phyloP scores from a whole-genome alignment of 1,140 invertebrate species.

The Bathynomus jamesi region DNA sequence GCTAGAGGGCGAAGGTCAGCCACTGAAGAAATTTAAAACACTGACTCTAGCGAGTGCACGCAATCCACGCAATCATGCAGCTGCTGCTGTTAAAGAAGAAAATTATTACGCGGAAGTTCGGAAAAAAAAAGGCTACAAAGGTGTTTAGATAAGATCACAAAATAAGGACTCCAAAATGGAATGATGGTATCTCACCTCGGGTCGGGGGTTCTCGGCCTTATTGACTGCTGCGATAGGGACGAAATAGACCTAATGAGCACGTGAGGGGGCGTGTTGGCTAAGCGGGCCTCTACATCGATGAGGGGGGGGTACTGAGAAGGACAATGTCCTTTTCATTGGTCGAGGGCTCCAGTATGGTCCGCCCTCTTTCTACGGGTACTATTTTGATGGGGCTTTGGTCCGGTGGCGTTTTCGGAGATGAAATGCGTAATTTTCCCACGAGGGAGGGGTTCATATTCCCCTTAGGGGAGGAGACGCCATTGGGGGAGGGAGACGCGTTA shows the following conservation, averaged over 20 bases:
- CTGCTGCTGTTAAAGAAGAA: no score
- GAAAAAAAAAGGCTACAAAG: not conserved
- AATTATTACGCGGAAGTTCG: not conserved
- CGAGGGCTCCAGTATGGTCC: not conserved
- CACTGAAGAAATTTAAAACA: no score
- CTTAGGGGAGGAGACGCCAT: not conserved
- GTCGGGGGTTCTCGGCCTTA: not conserved
- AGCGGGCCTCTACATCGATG: slow-evolving; percentile 8
- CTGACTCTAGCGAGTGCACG: no score
- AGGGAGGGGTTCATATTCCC: not conserved
- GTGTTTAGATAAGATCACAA: not conserved
- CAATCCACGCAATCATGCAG: no score
- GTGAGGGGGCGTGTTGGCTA: slow-evolving; percentile 10
- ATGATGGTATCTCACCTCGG: not conserved
- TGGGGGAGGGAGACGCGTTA: not conserved
- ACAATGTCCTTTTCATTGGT: not conserved
- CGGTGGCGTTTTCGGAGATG: not conserved
- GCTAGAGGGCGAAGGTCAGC: no score
- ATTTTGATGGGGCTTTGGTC: not conserved
- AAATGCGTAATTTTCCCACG: not conserved
- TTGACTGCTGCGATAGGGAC: slow-evolving; percentile 12
- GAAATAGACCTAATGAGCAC: slow-evolving; percentile 7
- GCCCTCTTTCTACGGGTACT: not conserved
- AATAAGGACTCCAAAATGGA: not conserved
- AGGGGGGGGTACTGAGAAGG: not conserved